Percentiles rank a stretch among this genome's conserved stretches.
These are phyloP conservation scores for Hippoglossus hippoglossus DNA, from an alignment of 2,797 vertebrate genomes.

Conservation along the genomic window DNA sequence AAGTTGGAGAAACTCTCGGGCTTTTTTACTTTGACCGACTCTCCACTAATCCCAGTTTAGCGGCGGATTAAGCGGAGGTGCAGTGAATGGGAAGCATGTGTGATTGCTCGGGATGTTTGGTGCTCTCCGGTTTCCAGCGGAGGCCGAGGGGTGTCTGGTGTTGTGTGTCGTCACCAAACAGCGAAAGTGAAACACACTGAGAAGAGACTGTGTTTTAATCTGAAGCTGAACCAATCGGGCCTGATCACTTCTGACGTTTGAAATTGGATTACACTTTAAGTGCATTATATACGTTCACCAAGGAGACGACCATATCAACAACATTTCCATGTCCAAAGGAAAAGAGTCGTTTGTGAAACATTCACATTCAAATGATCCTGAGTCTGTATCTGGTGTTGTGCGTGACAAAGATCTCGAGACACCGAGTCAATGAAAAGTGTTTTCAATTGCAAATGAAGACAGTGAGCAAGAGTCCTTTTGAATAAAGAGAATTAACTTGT, in stretches of 20 bases:
- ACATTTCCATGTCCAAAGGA: conserved; percentile 1
- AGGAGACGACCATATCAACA: not conserved
- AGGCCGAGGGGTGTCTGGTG: conserved; percentile 1
- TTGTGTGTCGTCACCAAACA: not conserved
- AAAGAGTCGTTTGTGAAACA: not conserved
- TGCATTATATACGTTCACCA: conserved; percentile 29
- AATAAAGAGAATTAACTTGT: conserved; percentile 27
- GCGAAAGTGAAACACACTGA: conserved; percentile 4
- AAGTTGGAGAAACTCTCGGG: conserved; percentile 40
- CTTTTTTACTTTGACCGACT: conserved; percentile 53
- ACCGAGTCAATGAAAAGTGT: conserved; percentile 21
- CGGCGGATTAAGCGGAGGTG: conserved; percentile 58
- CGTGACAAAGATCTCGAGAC: conserved; percentile 33
- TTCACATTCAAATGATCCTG: conserved; percentile 30
- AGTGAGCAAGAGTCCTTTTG: conserved; percentile 23
- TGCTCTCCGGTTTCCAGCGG: conserved; percentile 28
- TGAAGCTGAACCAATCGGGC: conserved; percentile 28
- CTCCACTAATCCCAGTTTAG: conserved; percentile 57
- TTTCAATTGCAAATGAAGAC: conserved; percentile 58
- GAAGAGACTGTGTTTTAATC: not conserved
- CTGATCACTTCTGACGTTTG: conserved; percentile 37
- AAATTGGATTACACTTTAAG: conserved; percentile 52
- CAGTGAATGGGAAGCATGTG: conserved; percentile 54
- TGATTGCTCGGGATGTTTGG: conserved; percentile 29
- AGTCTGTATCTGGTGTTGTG: conserved; percentile 10